Evolutionary conservation across 2,888 invertebrate species (phyloP), one percentile per base, ranked within the genome.

Genomic region (Phaonia tiefii): DNA sequence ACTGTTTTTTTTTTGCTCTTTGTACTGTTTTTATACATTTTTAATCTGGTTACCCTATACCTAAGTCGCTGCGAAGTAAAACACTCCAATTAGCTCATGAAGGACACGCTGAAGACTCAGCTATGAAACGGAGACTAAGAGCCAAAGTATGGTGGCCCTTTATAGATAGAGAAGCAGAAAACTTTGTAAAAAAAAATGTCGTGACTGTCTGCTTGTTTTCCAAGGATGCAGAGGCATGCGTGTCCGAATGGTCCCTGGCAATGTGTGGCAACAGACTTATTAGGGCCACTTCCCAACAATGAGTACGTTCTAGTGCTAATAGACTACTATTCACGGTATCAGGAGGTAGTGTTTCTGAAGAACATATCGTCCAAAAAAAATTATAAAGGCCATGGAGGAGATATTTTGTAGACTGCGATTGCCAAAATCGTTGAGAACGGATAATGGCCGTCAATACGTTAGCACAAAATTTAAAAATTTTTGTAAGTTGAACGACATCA

Each of bases 171-270:
- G 76, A 76, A 44, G 76, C n/a, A 2, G 66, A 72, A 65, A 72
- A 42, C 11, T 72, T 49, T 65, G 77, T 72, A 8, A 76, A 72
- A n/a, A n/a, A n/a, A 72, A 15, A 5, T 80, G 78, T 65, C 58
- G 73, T 0, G 76, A 80, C 10, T 83, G 83, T 60, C 20, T 80
- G 5, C 17, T 83, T 31, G 76, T 83, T 22, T 78, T 75, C 10
- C 46, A 58, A 78, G 26, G 0, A 74, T 70, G 69, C 49, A 72
- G 10, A 77, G 80, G 26, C 60, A 74, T 65, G 7, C 15, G 1
- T 79, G 78, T 63, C 78, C 76, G 3, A 70, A 77, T n/a, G n/a
- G n/a, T n/a, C n/a, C n/a, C n/a, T n/a, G n/a, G n/a, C n/a, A n/a
- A n/a, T n/a, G n/a, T n/a, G n/a, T n/a, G n/a, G n/a, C n/a, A n/a